phyloP scores from a whole-genome alignment of 2,888 invertebrate genomes.

The Alloplasta piceator region DNA sequence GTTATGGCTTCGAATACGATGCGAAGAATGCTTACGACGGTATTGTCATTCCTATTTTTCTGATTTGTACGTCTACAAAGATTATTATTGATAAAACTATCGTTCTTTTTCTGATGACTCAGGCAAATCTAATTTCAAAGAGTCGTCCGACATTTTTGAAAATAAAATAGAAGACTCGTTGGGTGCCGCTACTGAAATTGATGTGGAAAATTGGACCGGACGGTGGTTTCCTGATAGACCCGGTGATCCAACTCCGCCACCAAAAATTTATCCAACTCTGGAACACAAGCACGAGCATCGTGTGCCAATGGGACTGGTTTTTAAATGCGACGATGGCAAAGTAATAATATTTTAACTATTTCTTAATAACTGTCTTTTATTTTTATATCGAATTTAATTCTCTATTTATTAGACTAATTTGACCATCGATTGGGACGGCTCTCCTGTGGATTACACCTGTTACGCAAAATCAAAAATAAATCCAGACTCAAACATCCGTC shows the following conservation, averaged over 20 bases:
- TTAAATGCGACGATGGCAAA: constrained; percentile 88
- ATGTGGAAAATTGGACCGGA: constrained; percentile 80
- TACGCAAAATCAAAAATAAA: constrained; percentile 83
- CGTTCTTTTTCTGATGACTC: constrained; percentile 50
- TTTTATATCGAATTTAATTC: constrained; percentile 73
- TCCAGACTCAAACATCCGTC: constrained; percentile 83
- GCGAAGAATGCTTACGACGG: background rate
- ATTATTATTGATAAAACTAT: background rate
- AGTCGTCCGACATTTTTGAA: constrained; percentile 55
- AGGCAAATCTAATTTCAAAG: constrained; percentile 59
- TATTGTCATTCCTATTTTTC: background rate
- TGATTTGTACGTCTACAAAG: background rate
- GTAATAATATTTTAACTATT: constrained; percentile 81
- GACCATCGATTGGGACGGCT: constrained; percentile 86
- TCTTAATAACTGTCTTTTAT: background rate
- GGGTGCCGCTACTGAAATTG: constrained; percentile 52
- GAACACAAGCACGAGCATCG: constrained; percentile 74
- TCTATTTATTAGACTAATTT: constrained; percentile 85
- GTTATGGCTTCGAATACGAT: constrained; percentile 18
- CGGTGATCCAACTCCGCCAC: constrained; percentile 72
- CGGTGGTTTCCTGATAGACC: constrained; percentile 82
- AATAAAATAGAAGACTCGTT: constrained; percentile 47
- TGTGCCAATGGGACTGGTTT: constrained; percentile 85
- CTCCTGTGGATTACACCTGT: constrained; percentile 86
- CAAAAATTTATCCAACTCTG: constrained; percentile 70